A percentile compares a stretch with the other conserved stretches of the same genome.
phyloP scores from a whole-genome alignment of 2,113 vertebrate species.

The Ammodytes marinus region DNA sequence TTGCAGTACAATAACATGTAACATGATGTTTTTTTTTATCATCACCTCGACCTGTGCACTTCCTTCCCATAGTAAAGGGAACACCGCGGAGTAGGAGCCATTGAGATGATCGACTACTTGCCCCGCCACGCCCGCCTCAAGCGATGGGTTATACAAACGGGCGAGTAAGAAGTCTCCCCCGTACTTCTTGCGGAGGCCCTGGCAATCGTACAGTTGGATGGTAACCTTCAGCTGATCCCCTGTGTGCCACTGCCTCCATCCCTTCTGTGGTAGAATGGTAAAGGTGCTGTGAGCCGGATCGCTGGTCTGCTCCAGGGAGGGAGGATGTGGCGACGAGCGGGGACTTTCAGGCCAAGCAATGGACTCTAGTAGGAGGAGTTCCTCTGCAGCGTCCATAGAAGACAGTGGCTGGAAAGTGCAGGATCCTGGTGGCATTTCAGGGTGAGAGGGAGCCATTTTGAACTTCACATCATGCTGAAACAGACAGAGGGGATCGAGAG shows the following conservation, averaged over 20 bases:
- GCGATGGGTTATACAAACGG: slow-evolving; percentile 85
- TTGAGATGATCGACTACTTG: slow-evolving; percentile 88
- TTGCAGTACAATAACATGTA: background rate
- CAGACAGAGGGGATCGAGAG: background rate
- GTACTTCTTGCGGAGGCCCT: slow-evolving; percentile 86
- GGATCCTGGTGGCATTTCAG: too few species aligned
- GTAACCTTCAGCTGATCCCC: slow-evolving; percentile 89
- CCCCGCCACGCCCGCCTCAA: slow-evolving; percentile 90
- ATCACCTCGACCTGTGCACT: slow-evolving; percentile 87
- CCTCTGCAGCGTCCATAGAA: slow-evolving; percentile 83
- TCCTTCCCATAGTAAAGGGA: slow-evolving; percentile 92
- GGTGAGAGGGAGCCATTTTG: background rate
- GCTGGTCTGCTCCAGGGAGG: slow-evolving; percentile 84
- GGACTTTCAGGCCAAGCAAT: slow-evolving; percentile 85
- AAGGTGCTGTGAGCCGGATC: slow-evolving; percentile 89
- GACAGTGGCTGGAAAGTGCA: slow-evolving; percentile 80
- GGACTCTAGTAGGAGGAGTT: slow-evolving; percentile 83
- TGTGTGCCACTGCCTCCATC: slow-evolving; percentile 76
- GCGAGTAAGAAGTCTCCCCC: slow-evolving; percentile 92
- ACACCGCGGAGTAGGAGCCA: slow-evolving; percentile 89
- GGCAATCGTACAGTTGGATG: slow-evolving; percentile 88
- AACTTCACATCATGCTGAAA: background rate
- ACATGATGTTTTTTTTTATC: background rate
- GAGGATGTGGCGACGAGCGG: slow-evolving; percentile 15
- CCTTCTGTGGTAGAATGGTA: slow-evolving; percentile 77